Conservation (phyloP, 2,888 invertebrate genomes). For the Odontocerum albicorne region DNA sequence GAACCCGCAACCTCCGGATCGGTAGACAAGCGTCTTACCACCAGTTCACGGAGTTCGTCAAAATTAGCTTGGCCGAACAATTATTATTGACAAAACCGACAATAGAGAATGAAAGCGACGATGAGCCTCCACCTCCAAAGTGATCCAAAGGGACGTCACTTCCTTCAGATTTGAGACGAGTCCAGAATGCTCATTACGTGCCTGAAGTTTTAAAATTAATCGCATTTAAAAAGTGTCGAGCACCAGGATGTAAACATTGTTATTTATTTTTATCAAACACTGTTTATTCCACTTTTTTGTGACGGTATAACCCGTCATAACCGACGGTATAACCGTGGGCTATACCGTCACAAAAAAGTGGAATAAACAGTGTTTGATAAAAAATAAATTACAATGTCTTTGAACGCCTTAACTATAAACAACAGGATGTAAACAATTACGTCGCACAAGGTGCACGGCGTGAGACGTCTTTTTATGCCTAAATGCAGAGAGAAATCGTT, state of each 20-base stretch:
- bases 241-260: background rate
- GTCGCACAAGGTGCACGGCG: background rate
- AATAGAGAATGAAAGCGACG: background rate
- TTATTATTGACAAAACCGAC: background rate
- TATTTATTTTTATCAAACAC: too few relatives aligned
- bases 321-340: too few relatives aligned
- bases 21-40: too few relatives aligned
- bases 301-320: too few relatives aligned
- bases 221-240: background rate
- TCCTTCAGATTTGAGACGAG: background rate
- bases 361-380: too few relatives aligned
- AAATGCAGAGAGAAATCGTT: slow-evolving; percentile 1
- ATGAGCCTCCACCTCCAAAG: background rate
- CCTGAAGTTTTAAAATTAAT: background rate
- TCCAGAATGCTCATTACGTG: background rate
- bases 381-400: too few relatives aligned
- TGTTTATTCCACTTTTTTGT: too few relatives aligned
- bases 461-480: background rate
- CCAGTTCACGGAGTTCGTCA: too few relatives aligned
- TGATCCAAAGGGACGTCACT: background rate
- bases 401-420: too few relatives aligned
- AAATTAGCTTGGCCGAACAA: background rate
- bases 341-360: too few relatives aligned
- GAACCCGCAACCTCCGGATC: too few relatives aligned
- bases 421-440: background rate